Conservation (phyloP, 2,113 vertebrate genomes). For the Anas platyrhynchos region DNA sequence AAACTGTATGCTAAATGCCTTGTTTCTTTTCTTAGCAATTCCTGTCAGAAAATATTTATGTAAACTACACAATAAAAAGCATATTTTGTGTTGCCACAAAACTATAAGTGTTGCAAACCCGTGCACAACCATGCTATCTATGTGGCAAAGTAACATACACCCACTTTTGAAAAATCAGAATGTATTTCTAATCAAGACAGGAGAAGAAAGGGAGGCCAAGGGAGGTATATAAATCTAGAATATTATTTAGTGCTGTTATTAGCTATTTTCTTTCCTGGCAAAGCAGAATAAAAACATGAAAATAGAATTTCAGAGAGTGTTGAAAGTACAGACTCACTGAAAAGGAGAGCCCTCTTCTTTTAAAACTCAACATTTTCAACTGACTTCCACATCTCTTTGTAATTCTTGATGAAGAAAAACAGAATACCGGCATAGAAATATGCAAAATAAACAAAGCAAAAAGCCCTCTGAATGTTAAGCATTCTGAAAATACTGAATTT, state of each 20-base stretch:
- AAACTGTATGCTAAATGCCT: not conserved
- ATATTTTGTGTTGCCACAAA: not conserved
- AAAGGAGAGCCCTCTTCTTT: not conserved
- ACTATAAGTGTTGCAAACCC: not conserved
- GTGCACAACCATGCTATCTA: not conserved
- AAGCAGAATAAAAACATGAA: not conserved
- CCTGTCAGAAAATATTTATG: not conserved
- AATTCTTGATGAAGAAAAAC: not conserved
- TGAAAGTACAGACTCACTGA: not conserved
- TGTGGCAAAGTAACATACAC: not conserved
- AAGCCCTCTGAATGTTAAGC: not conserved
- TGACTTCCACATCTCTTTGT: not conserved
- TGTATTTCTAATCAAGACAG: not conserved
- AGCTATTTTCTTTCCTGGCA: not conserved
- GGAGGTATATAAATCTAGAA: not conserved
- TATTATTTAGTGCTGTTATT: not conserved
- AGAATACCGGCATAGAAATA: not conserved
- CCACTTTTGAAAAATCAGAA: not conserved
- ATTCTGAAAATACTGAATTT: not conserved
- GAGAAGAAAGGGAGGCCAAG: not conserved
- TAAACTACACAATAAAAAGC: not conserved
- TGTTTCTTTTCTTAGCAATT: not conserved
- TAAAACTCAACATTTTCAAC: not conserved
- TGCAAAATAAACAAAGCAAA: not conserved
- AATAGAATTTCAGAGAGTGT: not conserved